Conservation (phyloP, 2,797 vertebrate species). For the Tenualosa thibaudeaui region DNA sequence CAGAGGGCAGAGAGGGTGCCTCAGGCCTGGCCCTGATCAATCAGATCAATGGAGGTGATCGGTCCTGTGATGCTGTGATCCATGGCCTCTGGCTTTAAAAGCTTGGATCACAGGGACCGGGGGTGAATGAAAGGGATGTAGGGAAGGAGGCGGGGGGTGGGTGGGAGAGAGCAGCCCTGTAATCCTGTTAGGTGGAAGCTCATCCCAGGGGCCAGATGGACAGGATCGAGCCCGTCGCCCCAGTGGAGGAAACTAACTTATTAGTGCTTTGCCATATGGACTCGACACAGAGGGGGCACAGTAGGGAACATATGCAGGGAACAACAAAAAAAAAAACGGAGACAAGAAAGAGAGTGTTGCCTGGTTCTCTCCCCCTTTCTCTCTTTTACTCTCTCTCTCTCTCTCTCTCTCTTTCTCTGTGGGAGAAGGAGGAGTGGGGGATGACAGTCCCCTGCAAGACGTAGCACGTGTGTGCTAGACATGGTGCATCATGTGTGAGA, state of each 20-base stretch:
- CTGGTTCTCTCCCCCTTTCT: neutral
- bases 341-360: neutral
- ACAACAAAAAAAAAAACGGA: neutral
- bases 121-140: neutral
- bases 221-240: slow-evolving; percentile 34
- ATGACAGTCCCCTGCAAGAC: neutral
- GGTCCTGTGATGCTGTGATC: slow-evolving; percentile 32
- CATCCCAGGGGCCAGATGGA: slow-evolving; percentile 50
- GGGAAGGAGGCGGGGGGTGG: neutral
- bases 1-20: neutral
- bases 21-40: slow-evolving; percentile 41
- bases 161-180: neutral
- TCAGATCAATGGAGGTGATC: slow-evolving; percentile 53
- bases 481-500: neutral
- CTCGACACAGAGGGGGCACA: slow-evolving; percentile 37
- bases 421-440: neutral
- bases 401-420: neutral
- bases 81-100: neutral
- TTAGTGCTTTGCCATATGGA: slow-evolving; percentile 50
- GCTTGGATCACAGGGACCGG: slow-evolving; percentile 31
- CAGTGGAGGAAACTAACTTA: slow-evolving; percentile 40
- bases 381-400: neutral
- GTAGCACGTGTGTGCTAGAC: neutral
- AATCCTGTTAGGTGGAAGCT: slow-evolving; percentile 52
- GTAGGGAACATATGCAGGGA: slow-evolving; percentile 29